Evolutionary conservation across 2,888 invertebrate genomes (phyloP).

Genomic region (Ctena decussata): DNA sequence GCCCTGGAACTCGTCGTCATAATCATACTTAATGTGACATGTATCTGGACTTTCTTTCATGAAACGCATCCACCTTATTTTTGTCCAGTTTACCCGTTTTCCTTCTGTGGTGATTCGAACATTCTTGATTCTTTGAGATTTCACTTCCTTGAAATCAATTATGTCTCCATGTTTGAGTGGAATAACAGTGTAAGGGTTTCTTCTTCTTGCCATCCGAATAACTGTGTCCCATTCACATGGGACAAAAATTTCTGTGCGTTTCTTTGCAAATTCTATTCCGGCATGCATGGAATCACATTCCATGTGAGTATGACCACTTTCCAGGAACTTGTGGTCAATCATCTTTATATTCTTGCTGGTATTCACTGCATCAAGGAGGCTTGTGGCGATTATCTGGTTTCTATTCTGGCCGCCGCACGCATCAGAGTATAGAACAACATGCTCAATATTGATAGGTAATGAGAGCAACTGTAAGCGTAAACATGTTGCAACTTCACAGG

Average conservation of each 20-base stretch:
- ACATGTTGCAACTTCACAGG: slow-evolving; percentile 52
- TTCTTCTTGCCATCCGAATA: slow-evolving; percentile 30
- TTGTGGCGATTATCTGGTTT: slow-evolving; percentile 41
- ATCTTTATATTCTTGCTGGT: slow-evolving; percentile 15
- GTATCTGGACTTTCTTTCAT: background rate
- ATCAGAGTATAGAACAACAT: slow-evolving; percentile 53
- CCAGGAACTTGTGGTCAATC: slow-evolving; percentile 51
- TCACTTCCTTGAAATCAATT: slow-evolving; percentile 9
- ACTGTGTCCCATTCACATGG: slow-evolving; percentile 52
- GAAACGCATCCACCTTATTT: slow-evolving; percentile 22
- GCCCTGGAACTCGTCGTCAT: background rate
- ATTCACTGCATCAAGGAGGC: slow-evolving; percentile 31
- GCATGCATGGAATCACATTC: slow-evolving; percentile 54
- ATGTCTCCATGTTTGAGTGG: slow-evolving; percentile 28
- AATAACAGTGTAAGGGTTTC: slow-evolving; percentile 30
- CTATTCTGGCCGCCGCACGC: slow-evolving; percentile 45
- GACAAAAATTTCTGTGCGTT: slow-evolving; percentile 38
- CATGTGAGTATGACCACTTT: slow-evolving; percentile 58
- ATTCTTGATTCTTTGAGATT: background rate
- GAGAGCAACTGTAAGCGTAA: slow-evolving; percentile 23
- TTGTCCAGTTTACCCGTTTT: slow-evolving; percentile 14
- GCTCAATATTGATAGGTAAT: slow-evolving; percentile 15
- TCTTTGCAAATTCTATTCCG: slow-evolving; percentile 41
- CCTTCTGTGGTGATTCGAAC: background rate
- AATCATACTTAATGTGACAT: slow-evolving; percentile 13